Evolutionary conservation across 1,140 invertebrate genomes (phyloP).

Genomic region (Battus philenor): DNA sequence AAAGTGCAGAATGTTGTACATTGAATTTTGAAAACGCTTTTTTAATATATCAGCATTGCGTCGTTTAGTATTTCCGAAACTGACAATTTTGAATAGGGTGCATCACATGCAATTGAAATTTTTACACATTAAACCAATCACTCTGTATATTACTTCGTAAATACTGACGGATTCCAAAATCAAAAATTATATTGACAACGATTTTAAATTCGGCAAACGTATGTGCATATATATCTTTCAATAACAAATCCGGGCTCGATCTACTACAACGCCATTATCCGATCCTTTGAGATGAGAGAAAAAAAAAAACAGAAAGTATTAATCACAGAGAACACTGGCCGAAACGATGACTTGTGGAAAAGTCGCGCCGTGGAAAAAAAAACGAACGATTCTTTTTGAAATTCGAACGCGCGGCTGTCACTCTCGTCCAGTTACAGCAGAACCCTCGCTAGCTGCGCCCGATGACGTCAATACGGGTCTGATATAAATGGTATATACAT

Average conservation of each 20-base stretch:
- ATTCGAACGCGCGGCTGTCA: slow-evolving; percentile 51
- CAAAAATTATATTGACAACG: background rate
- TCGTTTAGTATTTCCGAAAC: no score
- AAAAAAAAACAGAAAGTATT: slow-evolving; percentile 45
- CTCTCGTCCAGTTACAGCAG: slow-evolving; percentile 29
- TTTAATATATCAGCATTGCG: no score
- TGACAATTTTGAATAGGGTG: no score
- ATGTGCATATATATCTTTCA: background rate
- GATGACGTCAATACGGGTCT: background rate
- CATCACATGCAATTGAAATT: no score
- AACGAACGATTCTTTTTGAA: slow-evolving; percentile 43
- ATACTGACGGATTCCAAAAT: background rate
- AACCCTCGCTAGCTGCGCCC: slow-evolving; percentile 10
- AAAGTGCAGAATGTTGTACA: no score
- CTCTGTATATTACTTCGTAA: background rate
- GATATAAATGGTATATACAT: slow-evolving; percentile 1
- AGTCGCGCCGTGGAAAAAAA: slow-evolving; percentile 30
- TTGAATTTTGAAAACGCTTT: no score
- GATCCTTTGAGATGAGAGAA: slow-evolving; percentile 13
- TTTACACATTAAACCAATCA: background rate
- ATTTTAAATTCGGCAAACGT: background rate
- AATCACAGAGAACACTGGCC: slow-evolving; percentile 48
- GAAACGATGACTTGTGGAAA: slow-evolving; percentile 35
- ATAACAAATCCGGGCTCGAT: background rate
- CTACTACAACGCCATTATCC: slow-evolving; percentile 11